Evolutionary conservation across 2,113 vertebrate genomes (phyloP).

Genomic region (Petromus typicus): DNA sequence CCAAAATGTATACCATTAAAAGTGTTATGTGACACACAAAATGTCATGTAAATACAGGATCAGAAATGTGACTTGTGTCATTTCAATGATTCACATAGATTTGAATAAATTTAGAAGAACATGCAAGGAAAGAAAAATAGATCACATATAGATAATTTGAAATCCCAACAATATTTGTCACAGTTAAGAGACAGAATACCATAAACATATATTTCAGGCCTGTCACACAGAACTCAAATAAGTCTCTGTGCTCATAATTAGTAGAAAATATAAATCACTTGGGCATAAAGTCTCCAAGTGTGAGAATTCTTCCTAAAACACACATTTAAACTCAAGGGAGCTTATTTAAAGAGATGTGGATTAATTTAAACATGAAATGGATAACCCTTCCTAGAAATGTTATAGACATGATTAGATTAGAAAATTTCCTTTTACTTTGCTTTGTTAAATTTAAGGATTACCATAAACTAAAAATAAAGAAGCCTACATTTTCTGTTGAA

Average conservation of each 20-base stretch:
- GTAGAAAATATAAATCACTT: background rate
- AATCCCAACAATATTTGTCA: background rate
- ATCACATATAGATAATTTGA: background rate
- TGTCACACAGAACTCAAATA: background rate
- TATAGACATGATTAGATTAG: background rate
- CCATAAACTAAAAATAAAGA: background rate
- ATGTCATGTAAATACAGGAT: background rate
- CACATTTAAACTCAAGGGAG: background rate
- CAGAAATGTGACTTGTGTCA: background rate
- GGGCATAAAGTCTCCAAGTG: background rate
- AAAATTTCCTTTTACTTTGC: background rate
- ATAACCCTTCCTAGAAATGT: background rate
- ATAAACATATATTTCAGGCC: background rate
- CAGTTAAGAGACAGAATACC: background rate
- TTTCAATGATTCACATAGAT: background rate
- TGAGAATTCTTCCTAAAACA: background rate
- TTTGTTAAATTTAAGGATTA: background rate
- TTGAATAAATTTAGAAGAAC: constrained; percentile 16
- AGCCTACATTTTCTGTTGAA: background rate
- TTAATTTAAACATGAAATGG: background rate
- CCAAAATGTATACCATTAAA: too few species aligned
- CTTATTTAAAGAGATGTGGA: background rate
- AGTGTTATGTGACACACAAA: too few species aligned
- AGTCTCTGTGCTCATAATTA: background rate
- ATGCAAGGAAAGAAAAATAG: background rate